Conservation (phyloP, 2,888 invertebrate species). For the Uloborus plumipes region DNA sequence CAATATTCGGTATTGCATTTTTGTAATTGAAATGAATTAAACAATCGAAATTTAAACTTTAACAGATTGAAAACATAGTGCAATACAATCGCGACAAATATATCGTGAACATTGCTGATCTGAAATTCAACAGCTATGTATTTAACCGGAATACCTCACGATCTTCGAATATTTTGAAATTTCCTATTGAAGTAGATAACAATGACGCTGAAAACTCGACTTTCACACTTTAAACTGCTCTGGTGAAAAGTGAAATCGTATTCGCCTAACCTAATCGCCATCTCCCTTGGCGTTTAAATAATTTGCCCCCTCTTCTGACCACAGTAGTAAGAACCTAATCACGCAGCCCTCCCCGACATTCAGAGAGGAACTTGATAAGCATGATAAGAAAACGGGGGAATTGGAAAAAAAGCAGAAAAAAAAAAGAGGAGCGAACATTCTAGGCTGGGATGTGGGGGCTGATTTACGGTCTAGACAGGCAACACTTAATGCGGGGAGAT, state of each 20-base stretch:
- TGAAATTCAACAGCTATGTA: too few relatives aligned
- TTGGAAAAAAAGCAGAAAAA: background rate
- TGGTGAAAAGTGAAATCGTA: conserved; percentile 26
- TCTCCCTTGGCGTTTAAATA: background rate
- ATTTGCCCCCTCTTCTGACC: conserved; percentile 30
- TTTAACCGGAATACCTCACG: too few relatives aligned
- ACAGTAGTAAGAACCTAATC: conserved; percentile 45
- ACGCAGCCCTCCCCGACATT: conserved; percentile 3
- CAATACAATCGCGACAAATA: too few relatives aligned
- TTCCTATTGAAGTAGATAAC: too few relatives aligned
- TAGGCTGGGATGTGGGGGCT: conserved; percentile 38
- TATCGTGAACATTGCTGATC: too few relatives aligned
- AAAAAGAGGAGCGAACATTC: conserved; percentile 17
- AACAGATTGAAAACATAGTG: too few relatives aligned
- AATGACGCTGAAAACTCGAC: too few relatives aligned
- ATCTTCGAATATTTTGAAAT: too few relatives aligned
- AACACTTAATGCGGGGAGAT: conserved; percentile 62
- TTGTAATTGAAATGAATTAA: too few relatives aligned
- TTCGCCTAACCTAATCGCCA: conserved; percentile 4
- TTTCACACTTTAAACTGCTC: too few relatives aligned
- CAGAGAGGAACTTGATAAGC: conserved; percentile 51
- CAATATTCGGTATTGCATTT: too few relatives aligned
- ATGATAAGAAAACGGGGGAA: conserved; percentile 47
- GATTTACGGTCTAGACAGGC: conserved; percentile 59
- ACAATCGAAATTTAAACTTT: too few relatives aligned